A percentile compares a stretch with the other conserved stretches of the same genome.
Evolutionary conservation across 2,797 vertebrate species (phyloP).

Genomic region (Ctenopoma multispine): DNA sequence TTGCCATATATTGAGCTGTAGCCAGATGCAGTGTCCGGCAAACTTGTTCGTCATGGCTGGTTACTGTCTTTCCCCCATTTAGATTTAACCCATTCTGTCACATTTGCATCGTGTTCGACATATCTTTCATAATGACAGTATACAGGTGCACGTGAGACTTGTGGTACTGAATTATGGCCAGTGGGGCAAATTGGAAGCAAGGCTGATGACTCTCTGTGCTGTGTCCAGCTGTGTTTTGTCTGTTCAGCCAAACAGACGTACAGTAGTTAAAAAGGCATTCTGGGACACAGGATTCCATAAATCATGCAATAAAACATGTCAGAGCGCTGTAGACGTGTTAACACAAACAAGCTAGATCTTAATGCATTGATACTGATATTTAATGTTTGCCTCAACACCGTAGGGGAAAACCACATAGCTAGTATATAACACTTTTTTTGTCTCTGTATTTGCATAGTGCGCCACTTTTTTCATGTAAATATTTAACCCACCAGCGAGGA

Average conservation of each 20-base stretch:
- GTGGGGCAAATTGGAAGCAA: not conserved
- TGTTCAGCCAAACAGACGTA: too few relatives aligned
- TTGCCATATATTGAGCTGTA: too few relatives aligned
- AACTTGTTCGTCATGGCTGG: too few relatives aligned
- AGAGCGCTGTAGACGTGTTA: too few relatives aligned
- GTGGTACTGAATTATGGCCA: too few relatives aligned
- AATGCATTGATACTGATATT: not conserved
- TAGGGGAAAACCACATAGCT: constrained; percentile 17
- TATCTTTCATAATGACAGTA: not conserved
- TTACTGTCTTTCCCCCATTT: too few relatives aligned
- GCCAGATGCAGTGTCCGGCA: too few relatives aligned
- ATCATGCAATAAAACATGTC: not conserved
- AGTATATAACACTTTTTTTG: not conserved
- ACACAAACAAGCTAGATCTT: not conserved
- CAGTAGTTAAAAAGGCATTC: not conserved
- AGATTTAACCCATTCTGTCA: too few relatives aligned
- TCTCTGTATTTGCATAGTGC: constrained; percentile 26
- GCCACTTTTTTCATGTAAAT: constrained; percentile 64
- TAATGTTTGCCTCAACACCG: not conserved
- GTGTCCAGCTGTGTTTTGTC: not conserved
- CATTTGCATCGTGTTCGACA: not conserved
- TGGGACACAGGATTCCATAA: not conserved
- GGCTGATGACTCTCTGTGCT: not conserved
- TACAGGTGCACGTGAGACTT: too few relatives aligned
- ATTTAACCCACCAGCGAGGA: constrained; percentile 55